Base-by-base conservation (phyloP, 2,888 invertebrate species). In the Crioceris asparagi region DNA sequence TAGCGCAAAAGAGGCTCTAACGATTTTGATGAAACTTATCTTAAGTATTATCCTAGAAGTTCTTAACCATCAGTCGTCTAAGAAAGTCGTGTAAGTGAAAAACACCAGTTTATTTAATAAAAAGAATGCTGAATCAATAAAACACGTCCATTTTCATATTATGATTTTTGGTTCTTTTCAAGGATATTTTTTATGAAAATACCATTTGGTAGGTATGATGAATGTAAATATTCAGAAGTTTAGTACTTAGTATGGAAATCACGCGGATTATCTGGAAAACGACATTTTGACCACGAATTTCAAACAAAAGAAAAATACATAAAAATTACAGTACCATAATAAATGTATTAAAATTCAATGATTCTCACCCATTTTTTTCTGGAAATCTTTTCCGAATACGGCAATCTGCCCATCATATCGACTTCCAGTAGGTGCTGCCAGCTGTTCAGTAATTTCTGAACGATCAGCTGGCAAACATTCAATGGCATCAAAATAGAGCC, bases 401-500 rank as follows among this genome's bases (percentile, higher is more conserved):
- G 92, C 90, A 32, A 85, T 74, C 62, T 97, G 93, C 1, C 86
- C 85, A 66, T 94, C 94, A 47, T 88, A 88, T 42, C 90, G 74
- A 0, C 72, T 72, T 0, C 79, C 79, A 10, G 64, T 58, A 0
- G 87, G 82, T 44, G 77, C 73, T 52, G 84, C 87, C 46, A 76
- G 72, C 39, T 79, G 82, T 56, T 88, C 87, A 1, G 75, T 77
- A 1, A 83, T 67, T 7, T 64, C 69, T 32, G 68, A 64, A 21
- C 38, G 34, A 50, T 82, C 79, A 10, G 78, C 77, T 1, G 85
- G 86, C 46, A 99, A 69, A 62, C 93, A 93, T 65, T 99, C 98
- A 15, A 93, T 71, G 1, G 96, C 91, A 68, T 99, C 97, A 57
- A 87, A 87, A 65, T 96, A 97, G 35, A 96, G 64, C 84, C 87